Conservation (phyloP, 2,888 invertebrate species). For the Masnerella sp. region DNA sequence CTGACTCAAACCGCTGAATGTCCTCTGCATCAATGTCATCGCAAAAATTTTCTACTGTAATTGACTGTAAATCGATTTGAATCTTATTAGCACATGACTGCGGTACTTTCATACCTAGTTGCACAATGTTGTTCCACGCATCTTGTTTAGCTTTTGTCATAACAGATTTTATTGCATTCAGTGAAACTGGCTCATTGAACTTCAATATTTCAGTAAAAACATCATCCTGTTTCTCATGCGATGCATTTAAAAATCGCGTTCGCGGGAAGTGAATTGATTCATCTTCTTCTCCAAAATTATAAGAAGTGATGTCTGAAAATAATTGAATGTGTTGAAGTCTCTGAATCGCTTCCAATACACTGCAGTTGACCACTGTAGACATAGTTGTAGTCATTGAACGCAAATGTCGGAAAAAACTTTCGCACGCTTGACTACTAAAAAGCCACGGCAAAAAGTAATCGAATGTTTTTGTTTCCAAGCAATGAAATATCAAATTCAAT, state of each 20-base stretch:
- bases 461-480: conserved; percentile 4
- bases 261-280: conserved; percentile 8
- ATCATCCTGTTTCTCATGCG: conserved; percentile 6
- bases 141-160: conserved; percentile 17
- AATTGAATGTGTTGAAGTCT: conserved; percentile 46
- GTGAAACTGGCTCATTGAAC: conserved; percentile 1
- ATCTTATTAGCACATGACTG: conserved; percentile 4
- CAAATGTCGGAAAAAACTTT: conserved; percentile 50
- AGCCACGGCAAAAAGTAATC: conserved; percentile 10
- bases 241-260: conserved; percentile 12
- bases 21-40: conserved; percentile 21
- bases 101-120: conserved; percentile 14
- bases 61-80: conserved; percentile 2
- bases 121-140: not conserved
- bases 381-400: conserved; percentile 43
- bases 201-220: conserved; percentile 2
- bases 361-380: conserved; percentile 49
- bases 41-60: conserved; percentile 3
- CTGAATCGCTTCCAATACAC: conserved; percentile 30
- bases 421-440: conserved; percentile 46
- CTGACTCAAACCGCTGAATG: conserved; percentile 1
- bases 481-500: conserved; percentile 12
- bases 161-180: not conserved
- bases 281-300: not conserved
- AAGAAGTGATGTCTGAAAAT: conserved; percentile 32